Conservation (phyloP, 2,797 vertebrate genomes). For the Luscinia megarhynchos region DNA sequence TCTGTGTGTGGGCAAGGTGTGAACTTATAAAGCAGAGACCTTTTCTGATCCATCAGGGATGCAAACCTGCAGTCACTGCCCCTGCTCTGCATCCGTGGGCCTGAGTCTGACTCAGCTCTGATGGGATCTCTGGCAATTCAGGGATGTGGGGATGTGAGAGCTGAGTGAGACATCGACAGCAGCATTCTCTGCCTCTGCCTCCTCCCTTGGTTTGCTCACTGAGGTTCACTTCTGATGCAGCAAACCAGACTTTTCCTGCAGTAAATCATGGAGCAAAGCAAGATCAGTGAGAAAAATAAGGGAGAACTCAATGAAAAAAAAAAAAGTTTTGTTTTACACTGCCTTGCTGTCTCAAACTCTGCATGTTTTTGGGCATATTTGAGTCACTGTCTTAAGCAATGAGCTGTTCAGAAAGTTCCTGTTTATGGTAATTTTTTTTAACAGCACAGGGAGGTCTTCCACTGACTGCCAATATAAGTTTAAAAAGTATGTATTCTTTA, state of each 20-base stretch:
- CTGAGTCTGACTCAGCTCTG: background rate
- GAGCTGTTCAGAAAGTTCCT: background rate
- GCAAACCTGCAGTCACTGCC: background rate
- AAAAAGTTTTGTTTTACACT: background rate
- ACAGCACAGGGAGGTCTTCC: background rate
- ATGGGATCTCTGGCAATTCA: background rate
- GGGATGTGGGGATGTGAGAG: background rate
- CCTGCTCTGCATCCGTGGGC: rapidly evolving
- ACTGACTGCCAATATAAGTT: background rate
- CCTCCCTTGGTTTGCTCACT: background rate
- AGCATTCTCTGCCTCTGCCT: background rate
- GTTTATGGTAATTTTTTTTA: background rate
- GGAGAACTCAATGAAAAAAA: background rate
- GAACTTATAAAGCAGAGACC: background rate
- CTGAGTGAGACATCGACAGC: background rate
- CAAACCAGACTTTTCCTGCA: background rate
- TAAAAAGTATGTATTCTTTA: background rate
- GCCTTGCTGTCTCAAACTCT: background rate
- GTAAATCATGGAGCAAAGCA: background rate
- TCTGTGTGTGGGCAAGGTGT: background rate
- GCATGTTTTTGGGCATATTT: background rate
- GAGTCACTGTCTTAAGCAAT: background rate
- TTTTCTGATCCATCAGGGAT: background rate
- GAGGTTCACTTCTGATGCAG: background rate
- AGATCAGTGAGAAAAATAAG: background rate